Conservation (phyloP, 2,888 invertebrate species). For the Agrilus biguttatus region DNA sequence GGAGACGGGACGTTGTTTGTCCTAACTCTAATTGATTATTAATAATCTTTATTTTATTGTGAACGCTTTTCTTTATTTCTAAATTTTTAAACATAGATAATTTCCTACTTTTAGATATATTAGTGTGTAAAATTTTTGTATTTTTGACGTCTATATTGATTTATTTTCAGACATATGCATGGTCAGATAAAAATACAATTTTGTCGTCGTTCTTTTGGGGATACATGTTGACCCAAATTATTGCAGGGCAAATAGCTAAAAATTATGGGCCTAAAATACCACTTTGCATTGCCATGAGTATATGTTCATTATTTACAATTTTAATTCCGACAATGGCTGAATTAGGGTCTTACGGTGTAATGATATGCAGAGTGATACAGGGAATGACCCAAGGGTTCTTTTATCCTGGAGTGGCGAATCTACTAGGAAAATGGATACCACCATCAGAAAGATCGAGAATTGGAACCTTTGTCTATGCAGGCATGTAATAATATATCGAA, state of each 20-base stretch:
- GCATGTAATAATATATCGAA: constrained; percentile 7
- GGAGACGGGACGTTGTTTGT: too few species aligned
- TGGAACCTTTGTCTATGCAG: constrained; percentile 47
- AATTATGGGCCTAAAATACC: constrained; percentile 56
- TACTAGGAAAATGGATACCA: constrained; percentile 66
- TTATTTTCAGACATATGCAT: constrained; percentile 31
- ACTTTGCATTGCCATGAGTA: constrained; percentile 36
- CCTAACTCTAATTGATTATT: too few species aligned
- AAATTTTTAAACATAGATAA: too few species aligned
- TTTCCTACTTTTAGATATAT: too few species aligned
- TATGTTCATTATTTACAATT: constrained; percentile 48
- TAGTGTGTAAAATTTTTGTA: too few species aligned
- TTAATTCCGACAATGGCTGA: constrained; percentile 49
- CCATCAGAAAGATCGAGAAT: constrained; percentile 51
- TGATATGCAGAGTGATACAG: constrained; percentile 48
- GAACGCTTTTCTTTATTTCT: too few species aligned
- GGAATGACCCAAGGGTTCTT: constrained; percentile 60
- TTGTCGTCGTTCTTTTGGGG: constrained; percentile 70
- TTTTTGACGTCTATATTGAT: too few species aligned
- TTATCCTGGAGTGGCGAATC: constrained; percentile 53
- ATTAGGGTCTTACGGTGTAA: constrained; percentile 46
- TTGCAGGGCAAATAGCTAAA: constrained; percentile 52
- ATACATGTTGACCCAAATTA: constrained; percentile 53
- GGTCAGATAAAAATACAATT: constrained; percentile 35
- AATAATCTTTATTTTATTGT: too few species aligned